A percentile compares a stretch with the other conserved stretches of the same genome.
phyloP scores from a whole-genome alignment of 2,888 invertebrate genomes.

The Cataglyphis cursor region DNA sequence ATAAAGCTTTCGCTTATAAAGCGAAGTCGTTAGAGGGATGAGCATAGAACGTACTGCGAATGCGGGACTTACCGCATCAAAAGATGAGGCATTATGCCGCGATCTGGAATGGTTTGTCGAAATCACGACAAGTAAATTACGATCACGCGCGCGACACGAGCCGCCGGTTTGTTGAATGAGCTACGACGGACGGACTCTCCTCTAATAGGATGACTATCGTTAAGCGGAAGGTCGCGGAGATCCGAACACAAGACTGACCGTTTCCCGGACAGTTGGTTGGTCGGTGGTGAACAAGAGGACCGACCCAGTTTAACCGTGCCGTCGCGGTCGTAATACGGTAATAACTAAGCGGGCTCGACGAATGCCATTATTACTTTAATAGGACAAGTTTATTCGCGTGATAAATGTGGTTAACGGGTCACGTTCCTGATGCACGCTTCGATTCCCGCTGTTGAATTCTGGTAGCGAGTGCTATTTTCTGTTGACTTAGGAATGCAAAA shows the following conservation, averaged over 20 bases:
- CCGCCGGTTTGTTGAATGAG: conserved; percentile 35
- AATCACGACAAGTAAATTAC: conserved; percentile 32
- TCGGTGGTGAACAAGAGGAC: neutral
- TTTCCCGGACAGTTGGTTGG: conserved; percentile 7
- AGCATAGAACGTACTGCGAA: conserved; percentile 12
- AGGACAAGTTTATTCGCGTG: conserved; percentile 32
- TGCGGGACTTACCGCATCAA: conserved; percentile 2
- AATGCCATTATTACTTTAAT: conserved; percentile 64
- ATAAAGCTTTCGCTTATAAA: conserved; percentile 40
- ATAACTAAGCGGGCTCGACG: conserved; percentile 27
- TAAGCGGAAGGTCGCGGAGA: conserved; percentile 39
- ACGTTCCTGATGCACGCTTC: neutral
- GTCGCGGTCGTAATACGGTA: conserved; percentile 34
- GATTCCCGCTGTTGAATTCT: neutral
- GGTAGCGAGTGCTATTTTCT: neutral
- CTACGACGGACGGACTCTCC: conserved; percentile 35
- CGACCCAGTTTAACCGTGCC: conserved; percentile 3
- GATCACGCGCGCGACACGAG: conserved; percentile 17
- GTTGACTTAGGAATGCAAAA: neutral
- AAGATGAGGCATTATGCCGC: conserved; percentile 24
- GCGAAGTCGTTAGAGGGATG: conserved; percentile 28
- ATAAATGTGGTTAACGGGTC: neutral
- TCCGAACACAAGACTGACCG: conserved; percentile 55
- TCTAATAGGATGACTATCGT: conserved; percentile 59
- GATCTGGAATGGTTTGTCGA: conserved; percentile 38